A percentile compares a stretch with the other conserved stretches of the same genome.
Conservation (phyloP, 2,797 vertebrate genomes). For the Enteromius mattozi region DNA sequence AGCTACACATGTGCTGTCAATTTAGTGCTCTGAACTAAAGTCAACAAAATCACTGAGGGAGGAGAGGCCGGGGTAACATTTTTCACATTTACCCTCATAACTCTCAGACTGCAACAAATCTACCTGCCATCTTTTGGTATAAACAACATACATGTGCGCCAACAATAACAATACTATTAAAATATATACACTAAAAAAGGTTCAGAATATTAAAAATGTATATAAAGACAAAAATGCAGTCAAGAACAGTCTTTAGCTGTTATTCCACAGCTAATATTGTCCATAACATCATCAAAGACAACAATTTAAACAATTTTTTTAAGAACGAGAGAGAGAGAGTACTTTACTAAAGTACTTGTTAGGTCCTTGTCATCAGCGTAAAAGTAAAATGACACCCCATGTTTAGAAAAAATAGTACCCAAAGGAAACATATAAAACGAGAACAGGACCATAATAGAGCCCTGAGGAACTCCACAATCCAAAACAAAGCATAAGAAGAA, state of each 20-base stretch:
- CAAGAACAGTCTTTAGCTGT: background rate
- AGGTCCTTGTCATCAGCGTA: too few species aligned
- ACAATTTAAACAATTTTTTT: too few species aligned
- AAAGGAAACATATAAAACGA: too few species aligned
- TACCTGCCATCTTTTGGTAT: slow-evolving; percentile 5
- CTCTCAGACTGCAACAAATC: slow-evolving; percentile 18
- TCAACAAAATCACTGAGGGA: slow-evolving; percentile 18
- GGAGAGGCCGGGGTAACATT: background rate
- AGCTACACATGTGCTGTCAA: slow-evolving; percentile 39
- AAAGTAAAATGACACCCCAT: too few species aligned
- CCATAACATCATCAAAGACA: background rate
- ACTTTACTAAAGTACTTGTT: too few species aligned
- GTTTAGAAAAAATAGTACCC: too few species aligned
- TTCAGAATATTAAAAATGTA: background rate
- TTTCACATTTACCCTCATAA: slow-evolving; percentile 33
- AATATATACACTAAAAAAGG: background rate
- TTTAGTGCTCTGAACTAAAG: slow-evolving; percentile 17
- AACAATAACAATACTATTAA: background rate
- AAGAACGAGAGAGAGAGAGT: too few species aligned
- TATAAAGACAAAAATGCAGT: background rate
- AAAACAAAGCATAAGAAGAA: too few species aligned
- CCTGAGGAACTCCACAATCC: too few species aligned
- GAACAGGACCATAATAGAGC: too few species aligned
- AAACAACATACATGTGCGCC: slow-evolving; percentile 1
- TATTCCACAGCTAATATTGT: background rate